Evolutionary conservation across 1,140 invertebrate genomes (phyloP).

Genomic region (Episyrphus balteatus): DNA sequence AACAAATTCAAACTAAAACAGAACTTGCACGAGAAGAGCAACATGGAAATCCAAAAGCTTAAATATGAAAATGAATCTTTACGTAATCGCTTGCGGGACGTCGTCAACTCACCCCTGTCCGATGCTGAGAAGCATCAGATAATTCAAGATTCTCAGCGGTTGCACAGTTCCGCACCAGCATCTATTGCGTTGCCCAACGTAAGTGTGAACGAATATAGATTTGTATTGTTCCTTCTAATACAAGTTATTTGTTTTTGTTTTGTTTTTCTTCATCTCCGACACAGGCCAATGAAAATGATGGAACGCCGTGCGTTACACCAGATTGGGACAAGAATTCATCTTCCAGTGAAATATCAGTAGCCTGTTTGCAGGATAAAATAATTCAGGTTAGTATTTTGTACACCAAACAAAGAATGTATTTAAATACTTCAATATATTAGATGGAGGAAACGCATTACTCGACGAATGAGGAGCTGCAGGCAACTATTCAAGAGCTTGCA

Average conservation of each 20-base stretch:
- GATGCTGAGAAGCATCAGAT: slow-evolving; percentile 70
- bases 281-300: slow-evolving; percentile 38
- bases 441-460: slow-evolving; percentile 51
- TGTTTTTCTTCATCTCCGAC: not conserved
- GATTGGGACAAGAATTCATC: slow-evolving; percentile 86
- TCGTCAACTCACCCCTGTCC: slow-evolving; percentile 66
- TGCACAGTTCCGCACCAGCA: slow-evolving; percentile 51
- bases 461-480: slow-evolving; percentile 92
- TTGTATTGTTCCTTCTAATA: not conserved
- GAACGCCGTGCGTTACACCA: slow-evolving; percentile 50
- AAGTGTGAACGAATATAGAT: slow-evolving; percentile 20
- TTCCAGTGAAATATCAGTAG: slow-evolving; percentile 79
- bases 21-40: slow-evolving; percentile 45
- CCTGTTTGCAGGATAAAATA: slow-evolving; percentile 84
- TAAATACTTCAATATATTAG: not conserved
- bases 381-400: slow-evolving; percentile 61
- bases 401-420: not conserved
- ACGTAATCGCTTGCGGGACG: slow-evolving; percentile 58
- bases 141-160: slow-evolving; percentile 53
- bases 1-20: no score
- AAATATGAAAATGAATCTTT: slow-evolving; percentile 63
- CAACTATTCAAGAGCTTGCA: slow-evolving; percentile 82
- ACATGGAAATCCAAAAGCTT: slow-evolving; percentile 51
- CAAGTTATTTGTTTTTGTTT: not conserved
- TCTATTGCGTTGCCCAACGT: slow-evolving; percentile 47